Conservation (phyloP, 2,888 invertebrate genomes). For the Lobophora halterata region DNA sequence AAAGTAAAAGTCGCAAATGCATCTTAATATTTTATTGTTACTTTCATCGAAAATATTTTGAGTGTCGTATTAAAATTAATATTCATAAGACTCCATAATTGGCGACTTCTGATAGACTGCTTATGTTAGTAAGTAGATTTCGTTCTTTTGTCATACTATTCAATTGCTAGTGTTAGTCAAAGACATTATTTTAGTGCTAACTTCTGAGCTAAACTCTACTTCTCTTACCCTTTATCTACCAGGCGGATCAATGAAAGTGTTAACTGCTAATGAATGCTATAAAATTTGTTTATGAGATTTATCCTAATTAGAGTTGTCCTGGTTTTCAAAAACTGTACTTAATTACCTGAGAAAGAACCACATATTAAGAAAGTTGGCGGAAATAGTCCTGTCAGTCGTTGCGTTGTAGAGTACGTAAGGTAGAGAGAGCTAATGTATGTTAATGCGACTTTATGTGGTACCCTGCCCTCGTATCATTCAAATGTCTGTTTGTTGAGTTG, state of each 20-base stretch:
- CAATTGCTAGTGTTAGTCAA: no score
- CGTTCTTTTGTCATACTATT: no score
- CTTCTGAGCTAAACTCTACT: no score
- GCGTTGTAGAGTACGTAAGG: background rate
- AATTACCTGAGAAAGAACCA: no score
- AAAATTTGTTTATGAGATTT: constrained; percentile 27
- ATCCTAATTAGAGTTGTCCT: constrained; percentile 26
- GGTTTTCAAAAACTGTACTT: constrained; percentile 26
- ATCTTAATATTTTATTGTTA: constrained; percentile 63
- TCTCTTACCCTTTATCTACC: no score
- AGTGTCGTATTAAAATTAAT: constrained; percentile 45
- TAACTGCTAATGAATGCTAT: constrained; percentile 27
- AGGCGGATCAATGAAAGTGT: no score
- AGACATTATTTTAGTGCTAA: no score
- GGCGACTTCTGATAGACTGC: constrained; percentile 32
- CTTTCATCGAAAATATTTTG: constrained; percentile 49
- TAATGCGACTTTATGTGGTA: constrained; percentile 5
- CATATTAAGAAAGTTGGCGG: constrained; percentile 23
- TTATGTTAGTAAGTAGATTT: no score
- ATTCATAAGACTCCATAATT: constrained; percentile 45
- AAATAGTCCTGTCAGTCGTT: constrained; percentile 3
- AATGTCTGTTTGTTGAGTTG: constrained; percentile 23
- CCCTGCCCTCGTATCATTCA: constrained; percentile 14
- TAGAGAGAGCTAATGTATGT: background rate
- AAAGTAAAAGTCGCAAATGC: constrained; percentile 63